These are phyloP conservation scores for Denticeps clupeoides DNA, from an alignment of 2,797 vertebrate species.

Conservation along the genomic window DNA sequence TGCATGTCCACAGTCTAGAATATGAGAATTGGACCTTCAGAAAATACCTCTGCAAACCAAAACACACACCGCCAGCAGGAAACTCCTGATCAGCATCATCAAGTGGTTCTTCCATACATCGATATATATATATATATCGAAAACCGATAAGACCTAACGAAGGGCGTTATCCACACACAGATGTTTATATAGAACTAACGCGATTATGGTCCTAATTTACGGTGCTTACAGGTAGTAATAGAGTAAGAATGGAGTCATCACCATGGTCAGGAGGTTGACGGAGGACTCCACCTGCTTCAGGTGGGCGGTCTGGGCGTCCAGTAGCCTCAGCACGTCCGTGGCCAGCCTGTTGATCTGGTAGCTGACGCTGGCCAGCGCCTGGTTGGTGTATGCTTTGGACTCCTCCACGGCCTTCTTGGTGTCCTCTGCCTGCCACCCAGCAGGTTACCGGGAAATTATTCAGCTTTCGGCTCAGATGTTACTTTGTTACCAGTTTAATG, in stretches of 20 bases:
- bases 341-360: slow-evolving; percentile 83
- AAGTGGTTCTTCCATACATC: too few relatives aligned
- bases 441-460: neutral
- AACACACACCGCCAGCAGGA: neutral
- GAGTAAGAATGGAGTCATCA: slow-evolving; percentile 32
- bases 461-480: too few relatives aligned
- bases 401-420: slow-evolving; percentile 68
- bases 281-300: slow-evolving; percentile 67
- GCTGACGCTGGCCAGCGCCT: slow-evolving; percentile 81
- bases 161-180: too few relatives aligned
- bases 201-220: neutral
- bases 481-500: too few relatives aligned
- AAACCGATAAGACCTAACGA: too few relatives aligned
- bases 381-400: slow-evolving; percentile 72
- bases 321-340: slow-evolving; percentile 54
- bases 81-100: neutral
- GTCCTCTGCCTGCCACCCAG: slow-evolving; percentile 60
- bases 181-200: too few relatives aligned
- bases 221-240: neutral
- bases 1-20: slow-evolving; percentile 69
- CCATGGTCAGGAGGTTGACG: slow-evolving; percentile 65
- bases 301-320: slow-evolving; percentile 68
- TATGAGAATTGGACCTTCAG: neutral
- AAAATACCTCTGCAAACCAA: too few relatives aligned
- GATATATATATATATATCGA: too few relatives aligned